These are phyloP conservation scores for Ariolimax columbianus DNA, from an alignment of 2,888 invertebrate species.

Conservation along the genomic window DNA sequence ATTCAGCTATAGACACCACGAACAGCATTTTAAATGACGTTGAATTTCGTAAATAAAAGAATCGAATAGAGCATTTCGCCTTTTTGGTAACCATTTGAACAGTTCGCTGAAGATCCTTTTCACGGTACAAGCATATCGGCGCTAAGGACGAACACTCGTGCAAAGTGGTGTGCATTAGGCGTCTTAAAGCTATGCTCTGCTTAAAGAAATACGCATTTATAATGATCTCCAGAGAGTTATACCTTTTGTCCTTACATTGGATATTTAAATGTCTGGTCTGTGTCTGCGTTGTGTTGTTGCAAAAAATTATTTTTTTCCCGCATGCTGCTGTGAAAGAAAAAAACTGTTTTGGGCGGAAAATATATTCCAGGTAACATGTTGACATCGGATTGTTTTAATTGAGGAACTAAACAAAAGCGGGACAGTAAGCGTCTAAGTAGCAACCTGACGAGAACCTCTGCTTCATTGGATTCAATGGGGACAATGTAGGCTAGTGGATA, in stretches of 20 bases:
- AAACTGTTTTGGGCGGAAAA: too few species aligned
- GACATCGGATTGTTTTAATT: too few species aligned
- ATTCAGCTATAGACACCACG: not conserved
- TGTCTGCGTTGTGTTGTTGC: too few species aligned
- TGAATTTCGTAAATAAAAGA: constrained; percentile 17
- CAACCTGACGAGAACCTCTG: too few species aligned
- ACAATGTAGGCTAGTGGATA: too few species aligned
- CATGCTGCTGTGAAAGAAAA: too few species aligned
- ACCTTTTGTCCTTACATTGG: not conserved
- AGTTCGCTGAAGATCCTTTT: not conserved
- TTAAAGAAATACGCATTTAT: constrained; percentile 30
- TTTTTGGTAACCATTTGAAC: constrained; percentile 13
- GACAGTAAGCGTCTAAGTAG: too few species aligned
- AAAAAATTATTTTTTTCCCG: too few species aligned
- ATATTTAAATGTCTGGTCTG: not conserved
- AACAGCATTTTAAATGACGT: constrained; percentile 15
- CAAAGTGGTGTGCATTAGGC: constrained; percentile 12
- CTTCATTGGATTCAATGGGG: too few species aligned
- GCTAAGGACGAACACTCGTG: constrained; percentile 18
- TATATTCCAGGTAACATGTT: too few species aligned
- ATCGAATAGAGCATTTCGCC: constrained; percentile 23
- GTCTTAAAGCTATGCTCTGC: not conserved
- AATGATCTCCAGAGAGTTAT: constrained; percentile 23
- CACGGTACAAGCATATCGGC: constrained; percentile 1
- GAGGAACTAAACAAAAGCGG: too few species aligned